These are phyloP conservation scores for Stylophora pistillata DNA, from an alignment of 64 coral and sea anemone species.

Conservation along the genomic window DNA sequence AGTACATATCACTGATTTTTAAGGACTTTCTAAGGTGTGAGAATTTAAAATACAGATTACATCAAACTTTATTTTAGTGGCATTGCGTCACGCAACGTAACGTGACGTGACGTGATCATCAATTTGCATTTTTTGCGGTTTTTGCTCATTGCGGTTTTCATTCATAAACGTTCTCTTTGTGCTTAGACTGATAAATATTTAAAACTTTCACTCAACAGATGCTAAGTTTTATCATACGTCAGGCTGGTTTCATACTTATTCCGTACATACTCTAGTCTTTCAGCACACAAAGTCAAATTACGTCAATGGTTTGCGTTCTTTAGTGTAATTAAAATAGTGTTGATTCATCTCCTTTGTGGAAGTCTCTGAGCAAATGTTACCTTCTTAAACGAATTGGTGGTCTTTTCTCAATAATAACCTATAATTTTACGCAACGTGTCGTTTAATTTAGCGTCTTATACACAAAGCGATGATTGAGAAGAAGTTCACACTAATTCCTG, in stretches of 20 bases:
- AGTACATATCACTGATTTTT: neutral
- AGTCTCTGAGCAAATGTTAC: no score
- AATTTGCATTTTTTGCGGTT: constrained; percentile 4
- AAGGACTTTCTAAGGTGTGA: constrained; percentile 14
- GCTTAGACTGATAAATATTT: neutral
- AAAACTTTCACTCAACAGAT: neutral
- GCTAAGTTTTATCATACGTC: neutral
- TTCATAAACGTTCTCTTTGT: neutral
- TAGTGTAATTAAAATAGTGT: no score
- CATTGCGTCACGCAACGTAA: constrained; percentile 18
- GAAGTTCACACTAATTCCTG: neutral
- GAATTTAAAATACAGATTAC: constrained; percentile 33
- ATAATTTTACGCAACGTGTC: neutral
- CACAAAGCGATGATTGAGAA: neutral
- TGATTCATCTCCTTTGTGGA: no score
- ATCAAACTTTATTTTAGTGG: constrained; percentile 45
- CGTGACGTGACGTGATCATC: neutral
- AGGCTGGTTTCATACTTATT: neutral
- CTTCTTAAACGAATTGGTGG: no score
- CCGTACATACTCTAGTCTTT: neutral
- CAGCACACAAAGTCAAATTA: no score
- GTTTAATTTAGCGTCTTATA: no score
- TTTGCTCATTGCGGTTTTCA: neutral
- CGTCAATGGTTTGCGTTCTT: no score
- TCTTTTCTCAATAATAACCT: no score